Evolutionary conservation across 2,888 invertebrate genomes (phyloP).

Genomic region (Drosophila differens): DNA sequence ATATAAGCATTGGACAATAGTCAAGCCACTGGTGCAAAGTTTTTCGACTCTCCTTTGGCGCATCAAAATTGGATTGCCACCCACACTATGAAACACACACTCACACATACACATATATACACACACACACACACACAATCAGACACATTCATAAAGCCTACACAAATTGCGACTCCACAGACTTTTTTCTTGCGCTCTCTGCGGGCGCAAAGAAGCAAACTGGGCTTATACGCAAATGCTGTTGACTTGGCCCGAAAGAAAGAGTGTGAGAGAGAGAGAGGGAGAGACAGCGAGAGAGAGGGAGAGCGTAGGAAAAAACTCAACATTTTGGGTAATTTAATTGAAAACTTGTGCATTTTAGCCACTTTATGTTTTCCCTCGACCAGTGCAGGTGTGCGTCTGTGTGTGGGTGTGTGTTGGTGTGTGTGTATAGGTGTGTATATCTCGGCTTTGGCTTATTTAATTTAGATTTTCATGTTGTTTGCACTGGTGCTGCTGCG

Average conservation of each 20-base stretch:
- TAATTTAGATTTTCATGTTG: slow-evolving; percentile 69
- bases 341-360: slow-evolving; percentile 79
- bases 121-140: not conserved
- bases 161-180: slow-evolving; percentile 7
- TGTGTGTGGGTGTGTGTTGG: slow-evolving; percentile 8
- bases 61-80: slow-evolving; percentile 74
- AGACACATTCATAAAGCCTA: not conserved
- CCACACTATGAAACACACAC: slow-evolving; percentile 16
- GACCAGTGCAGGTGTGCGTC: slow-evolving; percentile 19
- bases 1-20: slow-evolving; percentile 28
- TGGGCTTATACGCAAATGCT: slow-evolving; percentile 28
- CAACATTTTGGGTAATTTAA: slow-evolving; percentile 70
- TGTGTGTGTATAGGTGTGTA: slow-evolving; percentile 3
- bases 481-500: slow-evolving; percentile 43
- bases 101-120: not conserved
- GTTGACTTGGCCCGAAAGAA: slow-evolving; percentile 13
- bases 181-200: not conserved
- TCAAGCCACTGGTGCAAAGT: slow-evolving; percentile 47
- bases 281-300: not conserved
- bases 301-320: not conserved
- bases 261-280: not conserved
- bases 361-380: slow-evolving; percentile 53
- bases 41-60: slow-evolving; percentile 48
- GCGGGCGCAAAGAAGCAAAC: not conserved
- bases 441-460: slow-evolving; percentile 42